Base-by-base conservation (phyloP, 1,140 invertebrate genomes). In the Globodera ellingtonae region DNA sequence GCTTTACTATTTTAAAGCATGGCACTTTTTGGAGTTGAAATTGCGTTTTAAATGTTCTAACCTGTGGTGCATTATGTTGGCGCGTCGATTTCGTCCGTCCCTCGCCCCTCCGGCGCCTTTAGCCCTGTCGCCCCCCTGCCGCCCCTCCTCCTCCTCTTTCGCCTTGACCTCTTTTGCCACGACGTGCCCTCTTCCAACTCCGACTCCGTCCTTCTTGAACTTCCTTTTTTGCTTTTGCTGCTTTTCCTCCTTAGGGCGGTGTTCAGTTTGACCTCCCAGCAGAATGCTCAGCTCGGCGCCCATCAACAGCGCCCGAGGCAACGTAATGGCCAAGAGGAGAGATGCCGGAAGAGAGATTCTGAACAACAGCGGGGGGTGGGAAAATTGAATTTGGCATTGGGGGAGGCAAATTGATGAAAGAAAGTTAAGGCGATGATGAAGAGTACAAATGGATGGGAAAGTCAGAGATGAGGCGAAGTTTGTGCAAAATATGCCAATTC, bases 11-110 rank as follows among this genome's bases (percentile, higher is more conserved):
- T 35, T 35, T 35, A 35, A 35, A 2, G 35, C 35, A 35, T 35
- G 35, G 35, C 35, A 35, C 35, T 35, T 35, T 35, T 35, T 35
- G 35, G 35, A 35, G 35, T 35, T 35, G 35, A 3, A 35, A 35
- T 35, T 35, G 35, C 35, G 1, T 35, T 35, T 3, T 35, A 35
- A 35, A 35, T 35, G 35, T 35, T 35, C 24, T 48, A 9, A 77
- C 75, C 75, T 77, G 35, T 77, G 75, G 67, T 77, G 69, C 50
- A 62, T 77, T 21, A 62, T 62, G 75, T 70, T 77, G 52, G 24
- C 24, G 47, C 65, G 47, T 35, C 67, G 46, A 56, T 10, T n/a
- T 21, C 15, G 47, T 9, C 35, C 5, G 62, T 46, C 2, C n/a
- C 9, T 18, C 67, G 18, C n/a, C 59, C 56, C 62, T 52, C 44